These are phyloP conservation scores for Ditylenchus dipsaci DNA, from an alignment of 1,140 invertebrate species.

Conservation along the genomic window DNA sequence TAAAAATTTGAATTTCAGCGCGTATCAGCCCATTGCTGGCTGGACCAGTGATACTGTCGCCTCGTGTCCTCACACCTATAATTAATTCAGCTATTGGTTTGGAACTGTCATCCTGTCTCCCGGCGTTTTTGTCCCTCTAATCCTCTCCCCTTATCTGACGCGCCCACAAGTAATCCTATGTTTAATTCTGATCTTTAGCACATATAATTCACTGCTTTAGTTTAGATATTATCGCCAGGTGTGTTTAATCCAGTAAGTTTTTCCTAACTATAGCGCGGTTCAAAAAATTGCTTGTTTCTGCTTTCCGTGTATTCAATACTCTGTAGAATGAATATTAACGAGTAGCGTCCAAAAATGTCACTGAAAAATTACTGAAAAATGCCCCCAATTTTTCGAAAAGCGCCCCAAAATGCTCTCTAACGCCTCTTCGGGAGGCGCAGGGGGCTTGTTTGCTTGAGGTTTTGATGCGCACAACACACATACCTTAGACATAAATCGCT, in stretches of 20 bases:
- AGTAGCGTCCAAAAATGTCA: no score
- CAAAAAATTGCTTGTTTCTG: no score
- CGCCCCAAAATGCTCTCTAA: no score
- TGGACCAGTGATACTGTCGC: background rate
- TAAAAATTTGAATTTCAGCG: background rate
- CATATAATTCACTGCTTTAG: constrained; percentile 7
- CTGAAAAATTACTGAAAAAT: no score
- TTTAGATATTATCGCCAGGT: constrained; percentile 37
- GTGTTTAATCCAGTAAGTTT: constrained; percentile 36
- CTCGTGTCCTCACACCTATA: background rate
- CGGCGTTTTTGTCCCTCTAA: background rate
- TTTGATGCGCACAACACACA: no score
- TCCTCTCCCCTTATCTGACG: constrained; percentile 8
- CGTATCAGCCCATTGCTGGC: background rate
- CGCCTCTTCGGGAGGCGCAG: no score
- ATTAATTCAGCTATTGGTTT: constrained; percentile 1
- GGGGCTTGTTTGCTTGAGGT: no score
- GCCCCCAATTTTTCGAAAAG: no score
- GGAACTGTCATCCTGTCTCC: constrained; percentile 2
- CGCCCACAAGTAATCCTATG: constrained; percentile 8
- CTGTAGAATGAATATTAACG: no score
- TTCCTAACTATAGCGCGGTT: no score
- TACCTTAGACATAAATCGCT: no score
- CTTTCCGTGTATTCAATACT: no score
- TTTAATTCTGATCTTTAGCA: constrained; percentile 14